Conservation (phyloP, 37 sponge, comb jelly and placozoan species). For the Hormiphora californensis region DNA sequence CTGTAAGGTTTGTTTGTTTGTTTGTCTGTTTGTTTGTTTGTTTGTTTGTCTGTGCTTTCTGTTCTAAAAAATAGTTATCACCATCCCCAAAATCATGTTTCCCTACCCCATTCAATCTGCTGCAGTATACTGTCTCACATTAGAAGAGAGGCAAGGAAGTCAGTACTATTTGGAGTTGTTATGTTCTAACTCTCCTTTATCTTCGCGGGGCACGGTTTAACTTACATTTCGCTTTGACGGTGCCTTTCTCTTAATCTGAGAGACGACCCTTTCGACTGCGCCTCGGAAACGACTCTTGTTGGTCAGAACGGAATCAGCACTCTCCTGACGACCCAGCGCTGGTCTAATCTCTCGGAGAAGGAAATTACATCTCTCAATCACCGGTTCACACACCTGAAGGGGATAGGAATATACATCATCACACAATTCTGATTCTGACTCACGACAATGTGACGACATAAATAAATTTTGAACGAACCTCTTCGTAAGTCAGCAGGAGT, state of each 20-base stretch:
- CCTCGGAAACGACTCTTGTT: conserved; percentile 31
- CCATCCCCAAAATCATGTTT: too few relatives aligned
- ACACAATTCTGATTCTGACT: not conserved
- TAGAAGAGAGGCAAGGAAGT: too few relatives aligned
- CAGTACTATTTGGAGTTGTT: too few relatives aligned
- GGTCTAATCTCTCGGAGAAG: conserved; percentile 70
- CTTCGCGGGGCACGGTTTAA: too few relatives aligned
- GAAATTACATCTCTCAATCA: conserved; percentile 76
- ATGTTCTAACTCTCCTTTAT: too few relatives aligned
- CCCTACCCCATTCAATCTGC: too few relatives aligned
- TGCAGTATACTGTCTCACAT: too few relatives aligned
- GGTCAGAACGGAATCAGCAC: not conserved
- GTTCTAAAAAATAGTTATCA: too few relatives aligned
- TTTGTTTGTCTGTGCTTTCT: too few relatives aligned
- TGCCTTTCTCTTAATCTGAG: not conserved
- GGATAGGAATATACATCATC: not conserved
- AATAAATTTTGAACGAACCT: not conserved
- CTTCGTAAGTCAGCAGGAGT: conserved; percentile 29
- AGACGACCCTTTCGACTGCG: conserved; percentile 18
- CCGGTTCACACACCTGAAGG: conserved; percentile 66
- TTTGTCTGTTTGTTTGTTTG: too few relatives aligned
- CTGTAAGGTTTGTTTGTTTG: too few relatives aligned
- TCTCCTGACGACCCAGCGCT: conserved; percentile 43
- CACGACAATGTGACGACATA: not conserved
- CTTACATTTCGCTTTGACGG: not conserved